Conservation (phyloP, 2,888 invertebrate species). For the Eugnorisma glareosa region DNA sequence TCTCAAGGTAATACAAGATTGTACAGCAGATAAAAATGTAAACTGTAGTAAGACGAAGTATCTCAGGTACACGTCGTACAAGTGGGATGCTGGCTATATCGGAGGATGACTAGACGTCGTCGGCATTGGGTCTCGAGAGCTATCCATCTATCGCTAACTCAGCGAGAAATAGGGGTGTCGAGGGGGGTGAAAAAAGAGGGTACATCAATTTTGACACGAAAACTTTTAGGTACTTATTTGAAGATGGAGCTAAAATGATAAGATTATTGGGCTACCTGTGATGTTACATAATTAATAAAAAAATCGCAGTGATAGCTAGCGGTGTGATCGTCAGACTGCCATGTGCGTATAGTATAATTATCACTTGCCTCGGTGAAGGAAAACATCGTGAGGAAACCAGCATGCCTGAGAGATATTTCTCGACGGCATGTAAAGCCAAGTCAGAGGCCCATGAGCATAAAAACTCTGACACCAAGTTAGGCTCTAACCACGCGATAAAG, state of each 20-base stretch:
- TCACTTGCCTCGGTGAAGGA: too few relatives aligned
- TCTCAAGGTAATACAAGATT: conserved; percentile 16
- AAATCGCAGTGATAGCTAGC: too few relatives aligned
- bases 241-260: background rate
- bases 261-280: background rate
- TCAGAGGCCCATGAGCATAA: too few relatives aligned
- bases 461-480: too few relatives aligned
- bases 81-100: conserved; percentile 38
- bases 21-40: conserved; percentile 12
- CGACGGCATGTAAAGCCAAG: too few relatives aligned
- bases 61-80: conserved; percentile 15
- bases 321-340: too few relatives aligned
- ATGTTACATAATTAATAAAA: background rate
- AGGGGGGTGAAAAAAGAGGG: background rate
- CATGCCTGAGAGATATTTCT: too few relatives aligned
- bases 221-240: background rate
- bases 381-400: too few relatives aligned
- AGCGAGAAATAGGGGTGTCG: conserved; percentile 50
- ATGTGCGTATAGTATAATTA: too few relatives aligned
- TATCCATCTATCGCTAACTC: conserved; percentile 65
- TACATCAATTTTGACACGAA: background rate
- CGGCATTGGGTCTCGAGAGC: conserved; percentile 55
- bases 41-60: background rate
- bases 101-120: conserved; percentile 52
- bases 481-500: too few relatives aligned